Base-by-base conservation (phyloP, 2,797 vertebrate species). In the Morus bassanus region DNA sequence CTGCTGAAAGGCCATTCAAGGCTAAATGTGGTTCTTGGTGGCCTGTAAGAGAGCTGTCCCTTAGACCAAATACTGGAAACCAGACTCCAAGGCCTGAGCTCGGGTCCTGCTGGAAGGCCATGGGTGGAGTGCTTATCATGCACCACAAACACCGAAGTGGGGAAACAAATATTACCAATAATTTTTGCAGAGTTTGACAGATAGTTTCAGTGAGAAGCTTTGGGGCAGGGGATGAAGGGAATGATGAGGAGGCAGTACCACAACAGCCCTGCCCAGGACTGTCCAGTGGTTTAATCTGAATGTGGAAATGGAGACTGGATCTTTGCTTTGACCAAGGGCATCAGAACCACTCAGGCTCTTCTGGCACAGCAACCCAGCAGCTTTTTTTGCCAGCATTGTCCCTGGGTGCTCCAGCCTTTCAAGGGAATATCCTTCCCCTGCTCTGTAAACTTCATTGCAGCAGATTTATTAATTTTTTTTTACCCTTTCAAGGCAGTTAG, bases 191-290 rank as follows among this genome's bases (percentile, higher is more conserved):
- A 57, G 57, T 76, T 85, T 85, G 3, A 24, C 28, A 27, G 15
- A 25, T 3, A 37, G 22, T 60, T 92, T 91, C 41, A 64, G 7
- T 0, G 3, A 45, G 61, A 81, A 85, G 25, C 2, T 73, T 87
- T 69, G 39, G 23, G n/a, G 14, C 22, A 69, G 27, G 13, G 28
- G 3, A 25, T 65, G 31, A 57, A 77, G 22, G 11, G 16, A 59
- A 43, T 0, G 2, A 57, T 4, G 13, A 75, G 54, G 43, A 53
- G 7, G 6, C 4, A 61, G 21, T 21, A n/a, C 7, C 3, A 8
- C n/a, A 83, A 28, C 5, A 54, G 19, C 51, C 54, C 46, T 80
- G 33, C 18, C 18, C 75, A 23, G 21, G 25, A 65, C 15, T 1
- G 0, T 13, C 31, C 37, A 50, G 28, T 72, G 63, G 3, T 27